phyloP scores from a whole-genome alignment of 1,140 invertebrate genomes.

The Homalodisca vitripennis region DNA sequence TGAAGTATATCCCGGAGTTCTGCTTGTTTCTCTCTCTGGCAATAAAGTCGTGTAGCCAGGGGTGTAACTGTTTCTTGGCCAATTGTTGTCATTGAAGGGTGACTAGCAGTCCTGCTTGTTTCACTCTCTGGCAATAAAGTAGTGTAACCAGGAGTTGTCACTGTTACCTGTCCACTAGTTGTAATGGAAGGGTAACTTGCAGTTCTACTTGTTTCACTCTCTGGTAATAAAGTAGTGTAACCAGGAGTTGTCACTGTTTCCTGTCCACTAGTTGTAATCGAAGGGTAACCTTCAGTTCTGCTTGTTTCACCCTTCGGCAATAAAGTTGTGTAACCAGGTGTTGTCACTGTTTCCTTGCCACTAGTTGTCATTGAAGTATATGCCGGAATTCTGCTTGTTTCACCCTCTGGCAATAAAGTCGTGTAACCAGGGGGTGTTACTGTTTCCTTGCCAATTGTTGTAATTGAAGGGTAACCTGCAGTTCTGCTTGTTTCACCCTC shows the following conservation, averaged over 20 bases:
- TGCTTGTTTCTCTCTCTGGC: background rate
- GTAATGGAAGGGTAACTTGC: background rate
- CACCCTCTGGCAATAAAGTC: background rate
- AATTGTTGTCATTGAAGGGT: no score
- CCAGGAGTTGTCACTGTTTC: background rate
- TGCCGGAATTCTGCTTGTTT: constrained; percentile 9
- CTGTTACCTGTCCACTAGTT: background rate
- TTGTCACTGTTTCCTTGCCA: background rate
- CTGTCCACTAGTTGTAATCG: background rate
- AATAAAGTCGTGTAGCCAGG: background rate
- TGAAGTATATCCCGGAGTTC: background rate
- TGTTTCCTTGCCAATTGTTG: no score
- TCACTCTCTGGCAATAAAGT: background rate
- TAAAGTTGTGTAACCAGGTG: background rate
- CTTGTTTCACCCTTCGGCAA: background rate
- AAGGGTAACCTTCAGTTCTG: background rate
- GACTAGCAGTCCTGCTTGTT: background rate
- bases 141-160: background rate
- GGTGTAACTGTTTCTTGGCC: background rate
- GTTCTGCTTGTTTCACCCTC: background rate
- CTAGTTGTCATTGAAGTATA: background rate
- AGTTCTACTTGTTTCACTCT: background rate
- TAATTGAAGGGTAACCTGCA: no score
- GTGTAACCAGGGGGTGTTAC: background rate
- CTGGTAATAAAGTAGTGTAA: background rate